Evolutionary conservation across 2,113 vertebrate genomes (phyloP).

Genomic region (Eupsittula cactorum): DNA sequence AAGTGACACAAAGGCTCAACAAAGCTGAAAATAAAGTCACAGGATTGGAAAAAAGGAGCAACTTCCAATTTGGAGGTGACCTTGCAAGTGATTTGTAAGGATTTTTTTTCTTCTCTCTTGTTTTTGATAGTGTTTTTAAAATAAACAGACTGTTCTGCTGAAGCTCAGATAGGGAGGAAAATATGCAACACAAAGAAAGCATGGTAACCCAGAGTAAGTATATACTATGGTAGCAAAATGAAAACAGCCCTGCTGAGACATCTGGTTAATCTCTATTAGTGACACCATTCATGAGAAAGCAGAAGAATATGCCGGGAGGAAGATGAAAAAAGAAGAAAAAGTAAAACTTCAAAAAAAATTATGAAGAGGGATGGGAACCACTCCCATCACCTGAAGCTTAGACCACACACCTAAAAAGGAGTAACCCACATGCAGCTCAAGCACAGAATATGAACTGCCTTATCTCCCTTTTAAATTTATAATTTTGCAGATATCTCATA

Average conservation of each 20-base stretch:
- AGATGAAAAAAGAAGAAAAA: constrained; percentile 12
- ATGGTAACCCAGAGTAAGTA: background rate
- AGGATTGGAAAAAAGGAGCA: background rate
- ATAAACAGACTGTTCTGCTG: background rate
- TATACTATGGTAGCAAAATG: background rate
- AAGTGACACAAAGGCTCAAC: background rate
- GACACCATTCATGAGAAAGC: constrained; percentile 19
- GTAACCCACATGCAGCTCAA: background rate
- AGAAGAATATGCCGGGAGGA: background rate
- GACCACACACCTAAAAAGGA: constrained; percentile 63
- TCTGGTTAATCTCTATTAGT: background rate
- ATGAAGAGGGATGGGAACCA: background rate
- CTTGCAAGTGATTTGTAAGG: background rate
- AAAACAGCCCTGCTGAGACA: background rate
- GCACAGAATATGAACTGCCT: background rate
- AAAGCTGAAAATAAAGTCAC: background rate
- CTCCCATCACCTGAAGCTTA: constrained; percentile 47
- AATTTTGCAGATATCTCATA: background rate
- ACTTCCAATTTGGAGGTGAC: background rate
- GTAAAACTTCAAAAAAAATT: constrained; percentile 1
- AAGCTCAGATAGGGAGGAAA: background rate
- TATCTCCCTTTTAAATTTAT: background rate
- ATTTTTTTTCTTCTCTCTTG: background rate
- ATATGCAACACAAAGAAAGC: background rate
- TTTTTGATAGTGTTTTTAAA: background rate